Percentiles rank a stretch among this genome's conserved stretches.
Evolutionary conservation across 1,140 invertebrate species (phyloP).

Genomic region (Bemisia tabaci): DNA sequence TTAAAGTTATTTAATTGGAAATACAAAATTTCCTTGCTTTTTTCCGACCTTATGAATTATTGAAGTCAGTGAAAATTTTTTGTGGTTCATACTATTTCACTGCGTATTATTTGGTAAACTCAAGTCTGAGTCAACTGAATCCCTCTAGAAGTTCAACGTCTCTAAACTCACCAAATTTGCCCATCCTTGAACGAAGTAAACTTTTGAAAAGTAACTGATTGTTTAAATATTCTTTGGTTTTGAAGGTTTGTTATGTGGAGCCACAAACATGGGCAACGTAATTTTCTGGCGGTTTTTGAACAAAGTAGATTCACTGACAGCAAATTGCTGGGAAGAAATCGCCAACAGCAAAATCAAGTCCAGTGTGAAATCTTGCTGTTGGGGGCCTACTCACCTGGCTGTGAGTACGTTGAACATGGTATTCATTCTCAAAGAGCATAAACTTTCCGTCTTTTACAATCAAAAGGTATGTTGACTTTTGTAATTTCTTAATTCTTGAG

Average conservation of each 20-base stretch:
- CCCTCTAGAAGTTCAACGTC: too few species aligned
- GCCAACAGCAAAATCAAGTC: constrained; percentile 51
- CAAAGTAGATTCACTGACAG: constrained; percentile 33
- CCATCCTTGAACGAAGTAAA: too few species aligned
- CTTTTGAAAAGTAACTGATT: too few species aligned
- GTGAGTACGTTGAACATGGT: constrained; percentile 76
- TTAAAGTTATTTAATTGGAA: too few species aligned
- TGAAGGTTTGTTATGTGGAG: constrained; percentile 57
- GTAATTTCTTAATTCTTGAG: background rate
- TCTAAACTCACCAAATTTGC: too few species aligned
- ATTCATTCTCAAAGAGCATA: constrained; percentile 72
- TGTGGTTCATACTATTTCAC: too few species aligned
- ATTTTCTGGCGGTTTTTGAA: constrained; percentile 59
- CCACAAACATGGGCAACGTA: constrained; percentile 79
- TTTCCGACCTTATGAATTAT: too few species aligned
- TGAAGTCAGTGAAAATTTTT: too few species aligned
- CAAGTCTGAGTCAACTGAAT: too few species aligned
- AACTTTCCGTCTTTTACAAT: constrained; percentile 58
- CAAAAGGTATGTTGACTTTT: constrained; percentile 38
- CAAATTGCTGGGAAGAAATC: constrained; percentile 42
- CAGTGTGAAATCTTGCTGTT: constrained; percentile 55
- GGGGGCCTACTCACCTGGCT: constrained; percentile 54
- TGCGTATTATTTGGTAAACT: too few species aligned
- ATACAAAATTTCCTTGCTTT: too few species aligned
- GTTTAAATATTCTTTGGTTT: too few species aligned